Base-by-base conservation (phyloP, 2,113 vertebrate species). In the Rhabdomys dilectus region DNA sequence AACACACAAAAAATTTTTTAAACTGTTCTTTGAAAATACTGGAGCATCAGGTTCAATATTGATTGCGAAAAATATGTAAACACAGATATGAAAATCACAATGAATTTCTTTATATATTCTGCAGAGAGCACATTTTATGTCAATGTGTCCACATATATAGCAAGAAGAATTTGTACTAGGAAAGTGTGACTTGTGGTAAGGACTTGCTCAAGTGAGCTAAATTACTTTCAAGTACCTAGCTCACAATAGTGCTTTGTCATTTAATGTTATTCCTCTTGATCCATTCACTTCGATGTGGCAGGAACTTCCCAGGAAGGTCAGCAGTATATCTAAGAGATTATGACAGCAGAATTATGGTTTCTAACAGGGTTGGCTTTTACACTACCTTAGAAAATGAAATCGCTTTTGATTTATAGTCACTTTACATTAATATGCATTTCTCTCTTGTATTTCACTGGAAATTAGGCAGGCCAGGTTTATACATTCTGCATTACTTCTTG, bases 301-400 rank as follows among this genome's bases (percentile, higher is more conserved):
- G 94, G 97, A 97, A 89, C 96, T 98, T 98, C 77, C 75, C 95
- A 89, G 72, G 96, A 98, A 98, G 98, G 98, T 98, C 98, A 98
- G 21, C 96, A 94, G 94, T 98, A 91, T 97, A 86, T 97, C 86
- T 98, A 97, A 98, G 96, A 98, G 96, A 98, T 98, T 98, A 97
- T 97, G 96, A 96, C 97, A 98, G 82, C 66, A 96, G 77, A 98
- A 97, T 98, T 98, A 99, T 96, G 93, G 95, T 98, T 98, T 98
- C 66, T 76, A 98, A 97, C 53, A 96, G 68, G 76, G 93, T 92
- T 98, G 91, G 84, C 91, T 98, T 98, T 98, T 98, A 97, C 42
- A 78, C 53, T 82, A 97, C 72, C 78, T 95, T 36, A 91, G 95
- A 96, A 98, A 98, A 98, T 98, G 89, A 98, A 98, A 97, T 96